phyloP scores from a whole-genome alignment of 2,113 vertebrate species.

The Naja naja region DNA sequence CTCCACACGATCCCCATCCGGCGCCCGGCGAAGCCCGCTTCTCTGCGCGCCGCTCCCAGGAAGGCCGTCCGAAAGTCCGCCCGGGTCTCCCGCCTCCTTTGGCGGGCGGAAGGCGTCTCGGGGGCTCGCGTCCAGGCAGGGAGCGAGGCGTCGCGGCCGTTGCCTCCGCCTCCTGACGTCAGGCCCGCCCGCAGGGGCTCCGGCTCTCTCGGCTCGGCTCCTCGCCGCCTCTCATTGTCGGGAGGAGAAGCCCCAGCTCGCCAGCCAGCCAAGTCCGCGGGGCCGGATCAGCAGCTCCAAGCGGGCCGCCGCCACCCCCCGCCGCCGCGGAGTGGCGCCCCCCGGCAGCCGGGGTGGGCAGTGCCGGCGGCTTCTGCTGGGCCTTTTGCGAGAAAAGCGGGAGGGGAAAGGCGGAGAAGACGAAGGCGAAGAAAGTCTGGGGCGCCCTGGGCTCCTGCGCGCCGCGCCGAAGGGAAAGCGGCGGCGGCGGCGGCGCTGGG shows the following conservation, averaged over 20 bases:
- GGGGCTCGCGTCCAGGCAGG: neutral
- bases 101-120: neutral
- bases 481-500: neutral
- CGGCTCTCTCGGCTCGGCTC: neutral
- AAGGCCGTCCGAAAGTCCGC: neutral
- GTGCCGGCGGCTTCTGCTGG: neutral
- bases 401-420: neutral
- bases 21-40: constrained; percentile 20
- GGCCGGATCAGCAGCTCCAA: constrained; percentile 5
- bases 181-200: constrained; percentile 35
- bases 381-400: neutral
- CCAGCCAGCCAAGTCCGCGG: neutral
- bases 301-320: constrained; percentile 14
- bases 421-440: neutral
- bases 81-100: neutral
- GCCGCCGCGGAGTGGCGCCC: constrained; percentile 22
- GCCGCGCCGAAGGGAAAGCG: neutral
- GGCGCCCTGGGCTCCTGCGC: neutral
- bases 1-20: neutral
- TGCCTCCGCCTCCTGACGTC: neutral
- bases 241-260: constrained; percentile 58
- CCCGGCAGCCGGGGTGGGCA: neutral
- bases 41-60: neutral
- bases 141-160: neutral
- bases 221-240: constrained; percentile 76